Evolutionary conservation across 1,140 invertebrate genomes (phyloP), one percentile per base, ranked within the genome.

Genomic region (Hormaphis cornu): DNA sequence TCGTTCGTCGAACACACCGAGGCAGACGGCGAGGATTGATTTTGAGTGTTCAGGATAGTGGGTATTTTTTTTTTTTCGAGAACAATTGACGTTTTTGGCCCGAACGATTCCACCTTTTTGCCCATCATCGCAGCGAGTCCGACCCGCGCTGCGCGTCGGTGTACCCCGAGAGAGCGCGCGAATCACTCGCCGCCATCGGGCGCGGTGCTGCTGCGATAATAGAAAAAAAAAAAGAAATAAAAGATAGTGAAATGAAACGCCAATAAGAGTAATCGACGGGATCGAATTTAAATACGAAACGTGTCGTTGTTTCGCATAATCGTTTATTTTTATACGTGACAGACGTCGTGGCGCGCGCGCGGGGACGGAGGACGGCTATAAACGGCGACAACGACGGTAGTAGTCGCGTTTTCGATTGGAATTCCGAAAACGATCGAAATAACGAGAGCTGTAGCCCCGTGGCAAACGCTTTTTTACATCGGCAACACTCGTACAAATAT

Each of bases 271-370:
- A 66, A 66, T 66, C 61, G 61, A 66, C 44, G 42, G 28, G 22
- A 66, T 66, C 61, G 61, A 66, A 66, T 66, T 66, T 50, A 66
- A 66, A 66, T 66, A 66, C 61, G 30, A 66, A 66, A 50, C 44
- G 44, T 66, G 28, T 48, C 44, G 22, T 33, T 48, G 24, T 33
- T 46, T 66, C 18, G 28, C 12, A 44, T 66, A 66, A 66, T 66
- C 61, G 61, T 66, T 66, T 66, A 33, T 66, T 66, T n/a, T n/a
- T 66, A 66, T 66, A 35, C 61, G 28, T 14, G 42, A 18, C 42
- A 20, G 33, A n/a, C n/a, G n/a, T n/a, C 16, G 26, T 24, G 22
- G 6, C 5, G 46, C 18, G 18, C 42, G 46, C 7, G 22, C 12
- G 18, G 46, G 46, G 30, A 33, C 30, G 30, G 9, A 9, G 30